A percentile compares a stretch with the other conserved stretches of the same genome.
Evolutionary conservation across 2,113 vertebrate species (phyloP).

Genomic region (Cyrtonyx montezumae): DNA sequence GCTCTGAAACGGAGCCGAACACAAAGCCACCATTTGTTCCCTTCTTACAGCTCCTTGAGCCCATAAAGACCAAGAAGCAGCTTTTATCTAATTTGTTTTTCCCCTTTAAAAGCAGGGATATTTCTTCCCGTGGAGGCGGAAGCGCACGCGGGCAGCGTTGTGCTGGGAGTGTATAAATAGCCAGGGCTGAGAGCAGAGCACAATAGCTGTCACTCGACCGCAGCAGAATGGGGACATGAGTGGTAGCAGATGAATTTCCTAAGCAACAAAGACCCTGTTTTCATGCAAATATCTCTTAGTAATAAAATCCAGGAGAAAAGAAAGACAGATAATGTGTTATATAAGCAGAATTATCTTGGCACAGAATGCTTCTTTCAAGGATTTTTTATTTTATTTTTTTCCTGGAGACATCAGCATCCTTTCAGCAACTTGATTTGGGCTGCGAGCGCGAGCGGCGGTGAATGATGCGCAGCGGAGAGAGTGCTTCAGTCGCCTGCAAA

Average conservation of each 20-base stretch:
- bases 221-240: slow-evolving; percentile 18
- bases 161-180: slow-evolving; percentile 15
- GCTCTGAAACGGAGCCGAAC: neutral
- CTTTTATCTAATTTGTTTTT: neutral
- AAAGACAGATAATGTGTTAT: slow-evolving; percentile 51
- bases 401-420: slow-evolving; percentile 10
- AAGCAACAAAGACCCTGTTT: slow-evolving; percentile 59
- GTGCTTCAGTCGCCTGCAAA: neutral
- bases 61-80: neutral
- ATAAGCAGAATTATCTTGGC: slow-evolving; percentile 62
- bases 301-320: slow-evolving; percentile 51
- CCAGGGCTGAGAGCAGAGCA: neutral
- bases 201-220: slow-evolving; percentile 34
- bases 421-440: neutral
- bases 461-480: neutral
- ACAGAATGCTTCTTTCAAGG: slow-evolving; percentile 17
- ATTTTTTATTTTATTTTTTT: neutral
- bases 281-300: slow-evolving; percentile 67
- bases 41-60: neutral
- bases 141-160: neutral
- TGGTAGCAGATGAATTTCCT: slow-evolving; percentile 55
- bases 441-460: neutral
- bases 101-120: neutral
- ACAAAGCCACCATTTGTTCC: accelerated
- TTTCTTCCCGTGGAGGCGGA: neutral